These are phyloP conservation scores for Nymphalis urticae DNA, from an alignment of 2,888 invertebrate genomes.

Conservation along the genomic window DNA sequence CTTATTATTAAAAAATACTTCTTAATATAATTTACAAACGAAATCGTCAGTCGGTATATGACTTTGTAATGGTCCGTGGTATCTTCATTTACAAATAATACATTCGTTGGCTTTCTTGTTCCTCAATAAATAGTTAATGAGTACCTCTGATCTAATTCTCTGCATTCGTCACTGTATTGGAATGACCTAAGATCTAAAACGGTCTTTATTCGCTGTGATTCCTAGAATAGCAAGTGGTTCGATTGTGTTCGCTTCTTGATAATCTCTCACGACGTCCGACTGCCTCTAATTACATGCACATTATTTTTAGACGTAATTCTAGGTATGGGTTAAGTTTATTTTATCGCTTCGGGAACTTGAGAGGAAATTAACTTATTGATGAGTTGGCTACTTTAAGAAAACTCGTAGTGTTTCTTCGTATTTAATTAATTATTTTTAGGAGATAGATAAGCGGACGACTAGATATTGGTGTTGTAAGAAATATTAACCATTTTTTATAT, in stretches of 20 bases:
- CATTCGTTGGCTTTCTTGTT: too few relatives aligned
- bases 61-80: too few relatives aligned
- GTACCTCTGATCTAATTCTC: constrained; percentile 10
- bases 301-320: constrained; percentile 15
- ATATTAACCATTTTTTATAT: too few relatives aligned
- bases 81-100: too few relatives aligned
- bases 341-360: constrained; percentile 3
- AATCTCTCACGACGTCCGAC: constrained; percentile 25
- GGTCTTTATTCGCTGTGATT: constrained; percentile 31
- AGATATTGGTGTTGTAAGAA: too few relatives aligned
- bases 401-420: too few relatives aligned
- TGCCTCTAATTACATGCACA: constrained; percentile 6
- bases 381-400: too few relatives aligned
- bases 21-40: too few relatives aligned
- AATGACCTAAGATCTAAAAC: constrained; percentile 27
- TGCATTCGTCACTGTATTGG: constrained; percentile 6
- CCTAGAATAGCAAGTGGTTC: constrained; percentile 42
- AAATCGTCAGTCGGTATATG: too few relatives aligned
- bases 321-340: constrained; percentile 4
- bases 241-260: constrained; percentile 39
- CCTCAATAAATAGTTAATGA: neutral
- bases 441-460: too few relatives aligned
- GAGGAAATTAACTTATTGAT: neutral
- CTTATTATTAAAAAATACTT: too few relatives aligned
- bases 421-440: neutral